Evolutionary conservation across 2,888 invertebrate species (phyloP), one percentile per base, ranked within the genome.

Genomic region (Troilus luridus): DNA sequence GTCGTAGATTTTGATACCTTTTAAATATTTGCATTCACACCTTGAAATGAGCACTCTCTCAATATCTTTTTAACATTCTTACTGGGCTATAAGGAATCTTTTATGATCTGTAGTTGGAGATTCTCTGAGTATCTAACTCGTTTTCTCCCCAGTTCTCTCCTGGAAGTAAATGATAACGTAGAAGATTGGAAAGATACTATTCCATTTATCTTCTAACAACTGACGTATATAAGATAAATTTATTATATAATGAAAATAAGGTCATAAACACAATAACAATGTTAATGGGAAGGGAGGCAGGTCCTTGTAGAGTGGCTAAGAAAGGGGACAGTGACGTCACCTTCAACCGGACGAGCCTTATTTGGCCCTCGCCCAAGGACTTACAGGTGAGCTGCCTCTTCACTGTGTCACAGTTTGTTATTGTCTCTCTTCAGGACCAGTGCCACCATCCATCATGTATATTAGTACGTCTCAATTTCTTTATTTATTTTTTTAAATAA

Each of bases 251-350:
- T n/a, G 11, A 64, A 64, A 11, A 64, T 24, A 24, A 21, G n/a
- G 1, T 6, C 21, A 5, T 56, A 56, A 58, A 56, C 56, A 85
- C 56, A 85, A 85, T 85, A 85, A 85, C 56, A 85, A 85, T 56
- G 85, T 3, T 5, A n/a, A n/a, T 56, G 3, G 21, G 67, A 24
- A 67, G 67, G 24, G 56, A 58, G 1, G n/a, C 56, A 85, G 85
- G 85, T 85, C 85, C 85, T 85, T 85, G 85, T 21, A 54, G 12
- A 54, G 81, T 56, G 21, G 54, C 54, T 81, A 56, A 85, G 85
- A 85, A 85, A 85, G 85, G 56, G 85, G 85, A 56, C 85, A 85
- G 85, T 85, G 85, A 85, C 85, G 85, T 85, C 85, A 85, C 56
- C 85, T 21, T 12, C 85, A 58, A 77, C 14, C 72, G 27, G 41